Evolutionary conservation across 2,797 vertebrate genomes (phyloP).

Genomic region (Hypotaenidia okinawae): DNA sequence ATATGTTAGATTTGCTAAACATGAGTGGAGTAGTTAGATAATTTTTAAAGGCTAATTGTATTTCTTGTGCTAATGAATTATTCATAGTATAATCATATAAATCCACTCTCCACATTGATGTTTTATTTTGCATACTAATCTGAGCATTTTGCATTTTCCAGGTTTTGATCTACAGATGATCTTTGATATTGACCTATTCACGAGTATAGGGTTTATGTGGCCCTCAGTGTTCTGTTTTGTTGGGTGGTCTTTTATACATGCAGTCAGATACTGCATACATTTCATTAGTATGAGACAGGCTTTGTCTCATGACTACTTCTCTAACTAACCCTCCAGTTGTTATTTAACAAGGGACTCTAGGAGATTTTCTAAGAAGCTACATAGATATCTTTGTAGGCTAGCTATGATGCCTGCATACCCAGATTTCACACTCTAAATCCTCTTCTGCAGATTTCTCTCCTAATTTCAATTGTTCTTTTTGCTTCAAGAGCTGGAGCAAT

Average conservation of each 20-base stretch:
- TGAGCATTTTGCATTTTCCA: conserved; percentile 68
- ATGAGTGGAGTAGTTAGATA: conserved; percentile 38
- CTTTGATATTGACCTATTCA: conserved; percentile 65
- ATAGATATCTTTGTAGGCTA: background rate
- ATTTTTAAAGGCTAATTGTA: conserved; percentile 73
- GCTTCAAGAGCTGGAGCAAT: background rate
- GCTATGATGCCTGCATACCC: background rate
- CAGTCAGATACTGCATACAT: background rate
- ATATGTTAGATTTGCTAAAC: conserved; percentile 58
- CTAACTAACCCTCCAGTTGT: conserved; percentile 19
- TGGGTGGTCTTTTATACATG: background rate
- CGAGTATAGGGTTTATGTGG: background rate
- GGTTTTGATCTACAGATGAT: conserved; percentile 72
- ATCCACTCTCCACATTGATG: conserved; percentile 57
- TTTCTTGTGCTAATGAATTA: conserved; percentile 74
- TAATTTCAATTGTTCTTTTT: background rate
- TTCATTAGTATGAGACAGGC: conserved; percentile 36
- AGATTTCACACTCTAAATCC: background rate
- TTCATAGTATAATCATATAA: conserved; percentile 74
- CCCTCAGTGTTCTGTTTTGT: background rate
- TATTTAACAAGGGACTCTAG: conserved; percentile 7
- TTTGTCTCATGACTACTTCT: conserved; percentile 27
- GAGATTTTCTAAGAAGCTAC: background rate
- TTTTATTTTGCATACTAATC: conserved; percentile 76
- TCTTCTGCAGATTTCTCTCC: background rate